A percentile compares a stretch with the other conserved stretches of the same genome.
These are phyloP conservation scores for Alectura lathami DNA, from an alignment of 2,113 vertebrate species.

Conservation along the genomic window DNA sequence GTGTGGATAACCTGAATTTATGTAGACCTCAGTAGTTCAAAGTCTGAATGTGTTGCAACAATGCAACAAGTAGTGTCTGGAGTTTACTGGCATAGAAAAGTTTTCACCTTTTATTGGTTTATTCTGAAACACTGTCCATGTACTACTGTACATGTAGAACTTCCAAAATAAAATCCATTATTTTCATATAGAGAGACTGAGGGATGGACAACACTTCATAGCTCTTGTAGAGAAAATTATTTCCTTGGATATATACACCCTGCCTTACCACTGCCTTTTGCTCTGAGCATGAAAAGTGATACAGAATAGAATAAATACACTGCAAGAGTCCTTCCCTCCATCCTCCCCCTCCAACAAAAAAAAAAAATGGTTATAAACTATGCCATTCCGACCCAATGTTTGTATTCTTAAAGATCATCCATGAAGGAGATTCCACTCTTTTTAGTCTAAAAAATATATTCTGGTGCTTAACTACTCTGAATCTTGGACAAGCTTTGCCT, in stretches of 20 bases:
- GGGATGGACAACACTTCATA: constrained; percentile 27
- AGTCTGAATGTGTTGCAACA: constrained; percentile 51
- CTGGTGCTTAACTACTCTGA: background rate
- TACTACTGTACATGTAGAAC: constrained; percentile 15
- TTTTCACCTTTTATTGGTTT: constrained; percentile 58
- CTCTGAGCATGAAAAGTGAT: background rate
- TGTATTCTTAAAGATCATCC: background rate
- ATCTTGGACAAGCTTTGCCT: background rate
- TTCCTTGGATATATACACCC: background rate
- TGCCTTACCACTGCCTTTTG: background rate
- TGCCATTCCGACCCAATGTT: background rate
- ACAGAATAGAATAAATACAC: background rate
- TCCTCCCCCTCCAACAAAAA: background rate
- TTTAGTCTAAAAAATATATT: background rate
- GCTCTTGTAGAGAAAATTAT: constrained; percentile 19
- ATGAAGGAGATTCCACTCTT: background rate
- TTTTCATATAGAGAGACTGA: constrained; percentile 26
- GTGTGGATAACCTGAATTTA: constrained; percentile 74
- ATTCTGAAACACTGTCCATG: constrained; percentile 58
- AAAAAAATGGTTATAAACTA: background rate
- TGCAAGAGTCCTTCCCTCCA: background rate
- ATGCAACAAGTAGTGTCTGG: constrained; percentile 55
- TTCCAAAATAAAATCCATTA: constrained; percentile 65
- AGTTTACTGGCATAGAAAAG: constrained; percentile 65
- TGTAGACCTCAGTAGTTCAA: constrained; percentile 72